phyloP scores from a whole-genome alignment of 2,797 vertebrate species.

The Enteromius thamalakanensis region DNA sequence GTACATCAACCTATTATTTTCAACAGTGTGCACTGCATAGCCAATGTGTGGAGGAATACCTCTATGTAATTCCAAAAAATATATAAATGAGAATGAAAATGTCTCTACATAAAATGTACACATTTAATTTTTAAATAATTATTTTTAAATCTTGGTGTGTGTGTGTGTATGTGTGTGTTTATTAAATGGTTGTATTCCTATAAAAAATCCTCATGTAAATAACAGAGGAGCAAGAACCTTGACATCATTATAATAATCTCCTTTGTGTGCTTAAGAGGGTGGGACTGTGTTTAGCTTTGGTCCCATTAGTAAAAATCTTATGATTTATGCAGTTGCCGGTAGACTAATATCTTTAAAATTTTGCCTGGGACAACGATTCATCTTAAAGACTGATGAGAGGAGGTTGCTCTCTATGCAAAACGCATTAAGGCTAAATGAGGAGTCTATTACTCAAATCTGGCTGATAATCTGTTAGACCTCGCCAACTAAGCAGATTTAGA shows the following conservation, averaged over 20 bases:
- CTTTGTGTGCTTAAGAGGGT: slow-evolving; percentile 66
- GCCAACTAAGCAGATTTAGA: slow-evolving; percentile 89
- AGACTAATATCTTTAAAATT: slow-evolving; percentile 92
- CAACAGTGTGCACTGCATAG: background rate
- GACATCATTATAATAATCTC: slow-evolving; percentile 66
- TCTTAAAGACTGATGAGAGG: slow-evolving; percentile 96
- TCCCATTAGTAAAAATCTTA: slow-evolving; percentile 89
- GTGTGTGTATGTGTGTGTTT: background rate
- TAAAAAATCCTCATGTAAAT: slow-evolving; percentile 56
- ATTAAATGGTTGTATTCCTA: slow-evolving; percentile 11
- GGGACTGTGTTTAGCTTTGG: slow-evolving; percentile 86
- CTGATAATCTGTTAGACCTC: slow-evolving; percentile 91
- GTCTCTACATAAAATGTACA: background rate
- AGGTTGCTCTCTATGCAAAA: slow-evolving; percentile 97
- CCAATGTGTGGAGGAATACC: background rate
- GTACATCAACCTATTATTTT: background rate
- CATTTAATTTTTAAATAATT: background rate
- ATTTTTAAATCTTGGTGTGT: background rate
- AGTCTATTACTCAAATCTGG: slow-evolving; percentile 95
- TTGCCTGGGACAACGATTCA: slow-evolving; percentile 89
- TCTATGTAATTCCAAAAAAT: background rate
- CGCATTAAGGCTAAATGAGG: slow-evolving; percentile 96
- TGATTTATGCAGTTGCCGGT: slow-evolving; percentile 92
- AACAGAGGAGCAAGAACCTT: slow-evolving; percentile 51
- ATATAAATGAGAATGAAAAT: background rate